phyloP scores from a whole-genome alignment of 1,140 invertebrate genomes.

The Cydia strobilella region DNA sequence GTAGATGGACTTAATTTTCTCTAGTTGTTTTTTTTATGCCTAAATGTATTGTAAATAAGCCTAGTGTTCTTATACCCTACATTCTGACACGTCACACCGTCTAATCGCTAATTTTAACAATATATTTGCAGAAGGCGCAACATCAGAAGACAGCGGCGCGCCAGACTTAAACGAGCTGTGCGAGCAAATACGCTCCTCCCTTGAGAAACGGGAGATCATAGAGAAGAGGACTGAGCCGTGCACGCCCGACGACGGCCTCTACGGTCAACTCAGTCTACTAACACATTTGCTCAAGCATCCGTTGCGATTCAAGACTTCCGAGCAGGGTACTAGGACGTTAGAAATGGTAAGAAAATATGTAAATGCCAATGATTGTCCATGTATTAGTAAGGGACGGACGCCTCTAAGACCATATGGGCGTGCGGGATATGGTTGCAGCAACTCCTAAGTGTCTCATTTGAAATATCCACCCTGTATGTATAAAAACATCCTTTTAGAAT shows the following conservation, averaged over 20 bases:
- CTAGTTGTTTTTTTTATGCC: too few relatives aligned
- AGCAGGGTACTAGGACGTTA: conserved; percentile 87
- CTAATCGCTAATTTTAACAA: not conserved
- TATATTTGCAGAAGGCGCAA: conserved; percentile 63
- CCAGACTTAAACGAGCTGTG: conserved; percentile 84
- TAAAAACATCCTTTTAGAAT: too few relatives aligned
- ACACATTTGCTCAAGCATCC: conserved; percentile 94
- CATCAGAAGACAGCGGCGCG: conserved; percentile 73
- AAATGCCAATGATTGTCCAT: too few relatives aligned
- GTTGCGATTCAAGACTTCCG: conserved; percentile 90
- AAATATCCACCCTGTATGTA: too few relatives aligned
- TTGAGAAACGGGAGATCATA: conserved; percentile 88
- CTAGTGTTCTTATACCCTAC: too few relatives aligned
- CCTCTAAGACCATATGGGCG: too few relatives aligned
- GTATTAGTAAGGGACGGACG: too few relatives aligned
- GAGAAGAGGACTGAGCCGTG: conserved; percentile 89
- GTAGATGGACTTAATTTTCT: too few relatives aligned
- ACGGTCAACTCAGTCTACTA: conserved; percentile 92
- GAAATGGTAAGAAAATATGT: conserved; percentile 77
- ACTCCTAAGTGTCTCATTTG: too few relatives aligned
- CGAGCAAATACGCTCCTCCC: conserved; percentile 86
- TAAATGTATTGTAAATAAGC: too few relatives aligned
- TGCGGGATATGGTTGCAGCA: too few relatives aligned
- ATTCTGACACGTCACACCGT: too few relatives aligned
- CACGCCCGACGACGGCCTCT: conserved; percentile 93